Conservation (phyloP, 2,113 vertebrate genomes). For the Brachionichthys hirsutus region DNA sequence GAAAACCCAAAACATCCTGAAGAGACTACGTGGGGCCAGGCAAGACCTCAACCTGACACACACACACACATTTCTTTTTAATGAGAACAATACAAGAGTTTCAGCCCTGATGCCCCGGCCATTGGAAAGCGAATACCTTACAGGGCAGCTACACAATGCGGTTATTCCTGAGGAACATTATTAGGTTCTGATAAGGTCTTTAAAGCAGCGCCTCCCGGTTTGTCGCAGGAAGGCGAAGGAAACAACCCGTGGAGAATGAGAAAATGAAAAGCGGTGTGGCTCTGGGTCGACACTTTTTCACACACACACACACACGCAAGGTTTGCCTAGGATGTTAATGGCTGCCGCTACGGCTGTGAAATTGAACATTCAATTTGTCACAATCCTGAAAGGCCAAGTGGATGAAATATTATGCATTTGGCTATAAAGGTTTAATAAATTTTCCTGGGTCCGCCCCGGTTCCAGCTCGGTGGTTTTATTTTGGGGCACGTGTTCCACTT, state of each 20-base stretch:
- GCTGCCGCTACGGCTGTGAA: background rate
- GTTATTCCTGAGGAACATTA: conserved; percentile 47
- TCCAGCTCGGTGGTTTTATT: too few species aligned
- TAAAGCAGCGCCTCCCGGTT: conserved; percentile 18
- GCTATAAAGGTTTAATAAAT: too few species aligned
- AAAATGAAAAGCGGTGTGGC: conserved; percentile 30
- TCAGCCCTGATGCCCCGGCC: conserved; percentile 60
- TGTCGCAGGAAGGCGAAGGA: conserved; percentile 50
- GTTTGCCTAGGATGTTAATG: background rate
- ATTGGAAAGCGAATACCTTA: conserved; percentile 64
- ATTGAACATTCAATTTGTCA: too few species aligned
- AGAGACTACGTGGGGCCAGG: conserved; percentile 75
- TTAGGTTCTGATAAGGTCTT: conserved; percentile 62
- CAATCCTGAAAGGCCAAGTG: too few species aligned
- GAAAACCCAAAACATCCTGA: conserved; percentile 72
- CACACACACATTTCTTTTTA: conserved; percentile 45
- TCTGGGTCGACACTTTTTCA: conserved; percentile 13
- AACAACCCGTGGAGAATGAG: conserved; percentile 24
- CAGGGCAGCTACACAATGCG: conserved; percentile 63
- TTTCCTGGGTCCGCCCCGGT: too few species aligned
- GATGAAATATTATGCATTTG: too few species aligned
- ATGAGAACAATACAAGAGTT: conserved; percentile 66
- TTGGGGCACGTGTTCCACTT: too few species aligned
- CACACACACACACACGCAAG: conserved; percentile 25
- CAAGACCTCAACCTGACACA: conserved; percentile 49